Evolutionary conservation across 30 jellyfish, hydroid and myxozoan genomes (phyloP).

Genomic region (Calvadosia cruxmelitensis): DNA sequence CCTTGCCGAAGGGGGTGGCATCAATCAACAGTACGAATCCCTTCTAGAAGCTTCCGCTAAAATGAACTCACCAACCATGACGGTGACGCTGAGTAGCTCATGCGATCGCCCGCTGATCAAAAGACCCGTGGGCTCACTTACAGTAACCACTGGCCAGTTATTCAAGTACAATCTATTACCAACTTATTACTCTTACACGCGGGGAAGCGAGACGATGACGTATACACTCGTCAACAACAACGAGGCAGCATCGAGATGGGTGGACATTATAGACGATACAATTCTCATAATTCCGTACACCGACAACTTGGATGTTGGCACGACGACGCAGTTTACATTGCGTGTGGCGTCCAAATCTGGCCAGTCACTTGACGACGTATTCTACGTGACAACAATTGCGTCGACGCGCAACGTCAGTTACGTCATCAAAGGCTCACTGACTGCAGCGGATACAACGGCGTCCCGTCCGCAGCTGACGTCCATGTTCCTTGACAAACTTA

Average conservation of each 20-base stretch:
- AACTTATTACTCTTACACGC: background rate
- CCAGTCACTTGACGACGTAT: background rate
- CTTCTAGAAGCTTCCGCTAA: constrained; percentile 10
- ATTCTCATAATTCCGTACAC: background rate
- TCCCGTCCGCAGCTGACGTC: background rate
- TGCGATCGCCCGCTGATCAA: constrained; percentile 53
- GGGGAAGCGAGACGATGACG: background rate
- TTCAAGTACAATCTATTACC: background rate
- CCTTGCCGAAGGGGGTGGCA: constrained; percentile 9
- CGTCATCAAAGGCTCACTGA: background rate
- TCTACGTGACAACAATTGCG: background rate
- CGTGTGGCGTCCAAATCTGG: background rate
- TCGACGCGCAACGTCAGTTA: background rate
- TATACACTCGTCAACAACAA: background rate
- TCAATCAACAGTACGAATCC: background rate
- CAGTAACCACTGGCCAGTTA: constrained; percentile 28
- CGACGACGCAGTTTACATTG: background rate
- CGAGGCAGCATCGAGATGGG: background rate
- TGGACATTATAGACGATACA: background rate
- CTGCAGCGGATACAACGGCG: background rate
- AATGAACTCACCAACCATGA: constrained; percentile 13
- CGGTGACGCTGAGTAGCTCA: constrained; percentile 12
- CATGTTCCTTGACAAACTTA: no score
- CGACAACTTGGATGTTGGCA: background rate
- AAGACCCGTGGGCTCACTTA: constrained; percentile 38